Percentiles rank a stretch among this genome's conserved stretches.
Conservation (phyloP, 2,888 invertebrate genomes). For the Tolmerus cingulatus region DNA sequence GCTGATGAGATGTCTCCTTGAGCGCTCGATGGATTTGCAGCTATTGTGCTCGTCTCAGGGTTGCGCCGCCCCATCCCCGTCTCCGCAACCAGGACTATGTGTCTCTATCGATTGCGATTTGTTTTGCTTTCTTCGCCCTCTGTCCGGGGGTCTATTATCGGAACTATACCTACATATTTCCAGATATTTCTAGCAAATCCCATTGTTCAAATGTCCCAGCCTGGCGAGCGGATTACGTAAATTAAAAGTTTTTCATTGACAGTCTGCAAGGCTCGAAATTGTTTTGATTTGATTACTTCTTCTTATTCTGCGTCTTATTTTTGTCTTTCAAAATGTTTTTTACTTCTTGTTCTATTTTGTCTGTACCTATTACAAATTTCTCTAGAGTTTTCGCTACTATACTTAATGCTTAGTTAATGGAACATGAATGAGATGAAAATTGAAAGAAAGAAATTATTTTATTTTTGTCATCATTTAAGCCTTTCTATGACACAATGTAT, state of each 20-base stretch:
- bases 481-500: no score
- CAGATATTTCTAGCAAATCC: not conserved
- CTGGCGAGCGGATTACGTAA: not conserved
- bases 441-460: not conserved
- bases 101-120: not conserved
- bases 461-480: not conserved
- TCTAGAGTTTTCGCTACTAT: not conserved
- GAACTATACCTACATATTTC: not conserved
- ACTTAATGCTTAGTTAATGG: not conserved
- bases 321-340: not conserved
- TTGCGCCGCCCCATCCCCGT: not conserved
- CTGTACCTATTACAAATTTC: not conserved
- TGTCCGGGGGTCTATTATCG: not conserved
- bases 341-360: not conserved
- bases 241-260: not conserved
- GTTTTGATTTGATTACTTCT: not conserved
- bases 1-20: not conserved
- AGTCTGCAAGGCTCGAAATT: not conserved
- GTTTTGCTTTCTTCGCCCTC: not conserved
- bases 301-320: not conserved
- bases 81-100: not conserved
- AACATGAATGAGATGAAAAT: not conserved
- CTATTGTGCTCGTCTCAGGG: constrained; percentile 8
- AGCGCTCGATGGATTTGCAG: constrained; percentile 1
- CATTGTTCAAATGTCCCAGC: not conserved